These are phyloP conservation scores for Caenorhabditis imperialis DNA, from an alignment of 2,888 invertebrate genomes.

Conservation along the genomic window DNA sequence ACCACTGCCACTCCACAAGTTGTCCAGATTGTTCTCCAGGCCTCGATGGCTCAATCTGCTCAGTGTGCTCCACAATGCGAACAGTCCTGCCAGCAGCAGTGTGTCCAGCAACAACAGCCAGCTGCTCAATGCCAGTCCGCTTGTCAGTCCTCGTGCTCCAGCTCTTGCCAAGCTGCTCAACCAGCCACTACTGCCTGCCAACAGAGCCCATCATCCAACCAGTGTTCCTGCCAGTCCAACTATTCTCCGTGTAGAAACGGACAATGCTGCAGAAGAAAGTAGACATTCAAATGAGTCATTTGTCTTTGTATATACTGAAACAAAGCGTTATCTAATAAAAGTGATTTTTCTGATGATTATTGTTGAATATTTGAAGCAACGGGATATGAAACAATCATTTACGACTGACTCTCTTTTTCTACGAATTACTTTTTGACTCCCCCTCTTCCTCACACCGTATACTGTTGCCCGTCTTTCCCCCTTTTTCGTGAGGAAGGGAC, in stretches of 20 bases:
- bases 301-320: conserved; percentile 37
- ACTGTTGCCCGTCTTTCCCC: too few species aligned
- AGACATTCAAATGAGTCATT: too few species aligned
- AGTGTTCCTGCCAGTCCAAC: too few species aligned
- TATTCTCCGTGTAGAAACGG: too few species aligned
- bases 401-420: too few species aligned
- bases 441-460: too few species aligned
- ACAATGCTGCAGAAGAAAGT: too few species aligned
- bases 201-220: conserved; percentile 29
- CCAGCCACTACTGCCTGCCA: conserved; percentile 56
- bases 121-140: too few species aligned
- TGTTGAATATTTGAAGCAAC: background rate
- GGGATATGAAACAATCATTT: too few species aligned
- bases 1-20: conserved; percentile 34
- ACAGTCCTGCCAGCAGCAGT: conserved; percentile 59
- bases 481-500: too few species aligned
- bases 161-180: conserved; percentile 47
- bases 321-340: conserved; percentile 8
- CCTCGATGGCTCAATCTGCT: conserved; percentile 48
- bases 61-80: too few species aligned
- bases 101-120: conserved; percentile 54
- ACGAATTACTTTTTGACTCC: too few species aligned
- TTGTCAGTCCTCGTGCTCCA: conserved; percentile 54
- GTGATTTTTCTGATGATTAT: background rate
- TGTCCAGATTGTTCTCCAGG: conserved; percentile 50